These are phyloP conservation scores for Camptogramma bilineatum DNA, from an alignment of 2,888 invertebrate genomes.

Conservation along the genomic window DNA sequence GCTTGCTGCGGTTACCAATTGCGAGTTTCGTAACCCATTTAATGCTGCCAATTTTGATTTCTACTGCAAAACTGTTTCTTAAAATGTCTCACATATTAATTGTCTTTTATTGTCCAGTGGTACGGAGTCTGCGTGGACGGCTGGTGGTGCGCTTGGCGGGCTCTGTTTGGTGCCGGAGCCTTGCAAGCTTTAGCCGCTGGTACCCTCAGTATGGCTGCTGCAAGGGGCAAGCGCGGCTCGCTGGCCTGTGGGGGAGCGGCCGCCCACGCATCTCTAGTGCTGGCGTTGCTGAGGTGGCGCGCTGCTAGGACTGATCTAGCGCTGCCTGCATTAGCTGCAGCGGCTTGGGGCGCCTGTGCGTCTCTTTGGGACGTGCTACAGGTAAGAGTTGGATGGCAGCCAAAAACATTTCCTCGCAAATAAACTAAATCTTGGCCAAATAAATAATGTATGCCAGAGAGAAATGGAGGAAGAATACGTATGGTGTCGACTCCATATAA, in stretches of 20 bases:
- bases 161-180: slow-evolving; percentile 90
- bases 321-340: slow-evolving; percentile 92
- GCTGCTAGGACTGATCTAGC: slow-evolving; percentile 93
- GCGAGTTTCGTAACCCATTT: background rate
- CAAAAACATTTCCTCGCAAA: too few relatives aligned
- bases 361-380: slow-evolving; percentile 92
- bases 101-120: slow-evolving; percentile 83
- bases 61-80: background rate
- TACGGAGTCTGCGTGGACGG: slow-evolving; percentile 94
- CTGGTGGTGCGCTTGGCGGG: slow-evolving; percentile 89
- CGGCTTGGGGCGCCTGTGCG: slow-evolving; percentile 95
- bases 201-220: slow-evolving; percentile 92
- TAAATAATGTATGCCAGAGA: too few relatives aligned
- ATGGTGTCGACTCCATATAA: too few relatives aligned
- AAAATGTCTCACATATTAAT: background rate
- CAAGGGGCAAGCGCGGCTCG: slow-evolving; percentile 89
- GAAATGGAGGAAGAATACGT: too few relatives aligned
- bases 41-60: background rate
- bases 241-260: slow-evolving; percentile 92
- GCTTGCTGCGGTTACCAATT: background rate
- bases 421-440: too few relatives aligned
- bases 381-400: slow-evolving; percentile 53
- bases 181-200: slow-evolving; percentile 91
- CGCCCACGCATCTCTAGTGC: slow-evolving; percentile 91
- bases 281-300: slow-evolving; percentile 92